These are phyloP conservation scores for Tiphia femorata DNA, from an alignment of 2,888 invertebrate species.

Conservation along the genomic window DNA sequence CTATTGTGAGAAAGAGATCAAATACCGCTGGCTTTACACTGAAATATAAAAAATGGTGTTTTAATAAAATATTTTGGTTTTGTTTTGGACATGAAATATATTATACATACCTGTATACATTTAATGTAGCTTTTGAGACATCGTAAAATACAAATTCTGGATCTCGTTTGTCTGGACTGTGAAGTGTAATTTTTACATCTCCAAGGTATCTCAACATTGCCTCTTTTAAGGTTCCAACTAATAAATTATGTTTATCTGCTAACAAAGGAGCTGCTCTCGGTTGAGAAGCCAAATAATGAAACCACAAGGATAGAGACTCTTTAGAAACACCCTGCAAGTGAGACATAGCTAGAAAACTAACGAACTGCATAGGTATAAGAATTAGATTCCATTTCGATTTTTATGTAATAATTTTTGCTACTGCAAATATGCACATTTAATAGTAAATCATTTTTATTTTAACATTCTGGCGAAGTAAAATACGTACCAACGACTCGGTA, in stretches of 20 bases:
- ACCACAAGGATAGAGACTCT: constrained; percentile 81
- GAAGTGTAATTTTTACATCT: constrained; percentile 79
- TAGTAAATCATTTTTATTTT: neutral
- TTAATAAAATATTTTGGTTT: neutral
- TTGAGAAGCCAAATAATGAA: constrained; percentile 79
- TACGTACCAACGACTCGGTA: constrained; percentile 80
- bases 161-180: constrained; percentile 86
- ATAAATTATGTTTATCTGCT: constrained; percentile 75
- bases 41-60: constrained; percentile 62
- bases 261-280: constrained; percentile 83
- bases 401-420: no score
- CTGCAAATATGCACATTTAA: neutral
- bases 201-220: constrained; percentile 82
- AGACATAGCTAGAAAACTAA: neutral
- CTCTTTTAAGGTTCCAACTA: constrained; percentile 80
- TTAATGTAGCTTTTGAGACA: constrained; percentile 82
- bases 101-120: constrained; percentile 83
- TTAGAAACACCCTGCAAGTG: constrained; percentile 79
- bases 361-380: neutral
- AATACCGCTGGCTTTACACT: constrained; percentile 98
- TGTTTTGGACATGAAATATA: neutral
- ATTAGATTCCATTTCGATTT: no score
- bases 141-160: constrained; percentile 95
- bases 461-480: no score
- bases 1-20: constrained; percentile 92